Percentiles rank a stretch among this genome's conserved stretches.
Conservation (phyloP, 2,113 vertebrate genomes). For the Microcebus lehilahytsara region DNA sequence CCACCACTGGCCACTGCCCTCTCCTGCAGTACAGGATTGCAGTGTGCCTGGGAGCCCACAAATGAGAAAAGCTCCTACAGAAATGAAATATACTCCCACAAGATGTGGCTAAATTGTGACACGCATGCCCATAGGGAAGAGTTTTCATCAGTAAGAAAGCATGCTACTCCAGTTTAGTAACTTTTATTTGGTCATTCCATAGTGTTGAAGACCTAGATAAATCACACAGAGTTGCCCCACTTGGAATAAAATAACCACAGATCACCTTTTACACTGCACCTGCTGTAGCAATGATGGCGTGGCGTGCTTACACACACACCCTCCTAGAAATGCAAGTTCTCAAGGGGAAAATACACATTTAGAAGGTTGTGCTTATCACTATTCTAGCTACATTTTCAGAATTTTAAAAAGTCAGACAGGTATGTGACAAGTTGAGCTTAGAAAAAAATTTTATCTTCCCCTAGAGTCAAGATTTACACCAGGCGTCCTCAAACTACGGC, state of each 20-base stretch:
- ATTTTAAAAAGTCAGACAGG: not conserved
- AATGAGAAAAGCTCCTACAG: not conserved
- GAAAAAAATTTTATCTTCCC: not conserved
- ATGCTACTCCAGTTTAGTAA: not conserved
- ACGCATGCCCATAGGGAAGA: accelerated
- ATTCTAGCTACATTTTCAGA: not conserved
- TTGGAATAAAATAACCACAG: not conserved
- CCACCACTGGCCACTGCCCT: not conserved
- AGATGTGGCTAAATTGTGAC: accelerated
- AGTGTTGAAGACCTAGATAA: not conserved
- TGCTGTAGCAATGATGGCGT: not conserved
- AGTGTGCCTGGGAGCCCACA: not conserved
- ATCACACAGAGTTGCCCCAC: accelerated
- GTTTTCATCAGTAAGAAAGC: not conserved
- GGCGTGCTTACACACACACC: accelerated
- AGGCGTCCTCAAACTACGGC: too few relatives aligned
- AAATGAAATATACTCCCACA: not conserved
- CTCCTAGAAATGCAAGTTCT: not conserved
- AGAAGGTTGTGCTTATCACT: accelerated
- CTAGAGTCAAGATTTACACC: not conserved
- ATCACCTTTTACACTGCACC: accelerated
- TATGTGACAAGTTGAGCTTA: not conserved
- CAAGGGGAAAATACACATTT: accelerated
- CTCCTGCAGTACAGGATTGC: accelerated
- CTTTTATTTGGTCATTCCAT: not conserved